phyloP scores from a whole-genome alignment of 2,797 vertebrate species.

The Oreochromis grahami region DNA sequence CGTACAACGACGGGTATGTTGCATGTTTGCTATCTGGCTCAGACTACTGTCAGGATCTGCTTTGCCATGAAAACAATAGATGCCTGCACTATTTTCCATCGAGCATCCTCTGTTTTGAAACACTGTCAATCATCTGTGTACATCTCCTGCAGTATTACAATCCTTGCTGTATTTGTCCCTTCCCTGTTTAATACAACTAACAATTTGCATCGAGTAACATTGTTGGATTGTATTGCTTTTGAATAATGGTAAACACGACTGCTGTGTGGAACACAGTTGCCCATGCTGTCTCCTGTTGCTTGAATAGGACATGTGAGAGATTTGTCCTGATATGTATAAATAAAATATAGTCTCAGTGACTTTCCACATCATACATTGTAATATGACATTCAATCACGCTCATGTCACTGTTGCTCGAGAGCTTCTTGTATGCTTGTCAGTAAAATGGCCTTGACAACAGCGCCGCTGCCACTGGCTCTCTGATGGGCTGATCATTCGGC shows the following conservation, averaged over 20 bases:
- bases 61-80: constrained; percentile 64
- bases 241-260: constrained; percentile 40
- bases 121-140: constrained; percentile 37
- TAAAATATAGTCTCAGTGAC: constrained; percentile 45
- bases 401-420: constrained; percentile 45
- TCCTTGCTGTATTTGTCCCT: constrained; percentile 21
- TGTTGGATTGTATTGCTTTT: constrained; percentile 36
- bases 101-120: constrained; percentile 39
- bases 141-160: constrained; percentile 15
- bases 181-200: constrained; percentile 43
- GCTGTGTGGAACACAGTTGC: constrained; percentile 19
- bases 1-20: constrained; percentile 97
- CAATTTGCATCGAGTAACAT: constrained; percentile 46
- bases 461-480: constrained; percentile 35
- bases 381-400: constrained; percentile 61
- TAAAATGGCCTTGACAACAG: constrained; percentile 53
- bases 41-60: constrained; percentile 51
- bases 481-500: constrained; percentile 54
- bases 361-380: constrained; percentile 47
- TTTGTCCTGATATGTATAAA: constrained; percentile 36
- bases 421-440: constrained; percentile 62
- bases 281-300: neutral
- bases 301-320: constrained; percentile 15
- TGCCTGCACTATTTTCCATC: constrained; percentile 38
- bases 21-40: constrained; percentile 67